These are phyloP conservation scores for Austrofundulus limnaeus DNA, from an alignment of 2,113 vertebrate genomes.

Conservation along the genomic window DNA sequence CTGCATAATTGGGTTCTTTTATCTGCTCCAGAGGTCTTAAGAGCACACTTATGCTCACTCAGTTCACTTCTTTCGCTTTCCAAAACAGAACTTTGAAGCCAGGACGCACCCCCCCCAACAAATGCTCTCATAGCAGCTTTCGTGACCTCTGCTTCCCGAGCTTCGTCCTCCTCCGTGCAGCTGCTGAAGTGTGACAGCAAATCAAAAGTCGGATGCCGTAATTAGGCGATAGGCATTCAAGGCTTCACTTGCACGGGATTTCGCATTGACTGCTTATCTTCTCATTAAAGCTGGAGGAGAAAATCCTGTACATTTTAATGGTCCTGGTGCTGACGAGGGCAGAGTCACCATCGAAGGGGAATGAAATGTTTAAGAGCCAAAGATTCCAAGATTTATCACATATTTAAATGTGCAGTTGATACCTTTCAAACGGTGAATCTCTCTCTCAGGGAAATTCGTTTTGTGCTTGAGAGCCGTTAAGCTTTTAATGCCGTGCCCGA, in stretches of 20 bases:
- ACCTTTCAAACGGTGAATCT: constrained; percentile 19
- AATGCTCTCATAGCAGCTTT: constrained; percentile 28
- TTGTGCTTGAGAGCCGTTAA: neutral
- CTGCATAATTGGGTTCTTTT: neutral
- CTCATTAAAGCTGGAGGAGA: constrained; percentile 64
- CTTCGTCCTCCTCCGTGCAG: constrained; percentile 12
- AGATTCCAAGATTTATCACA: constrained; percentile 52
- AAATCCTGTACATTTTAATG: constrained; percentile 60
- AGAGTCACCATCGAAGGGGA: constrained; percentile 26
- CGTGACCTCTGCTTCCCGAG: constrained; percentile 23
- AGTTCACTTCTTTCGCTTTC: neutral
- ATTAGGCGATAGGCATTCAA: constrained; percentile 65
- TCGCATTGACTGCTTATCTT: constrained; percentile 68
- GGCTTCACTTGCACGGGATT: constrained; percentile 39
- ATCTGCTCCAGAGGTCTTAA: neutral
- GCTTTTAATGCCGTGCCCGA: neutral
- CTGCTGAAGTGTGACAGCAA: constrained; percentile 46
- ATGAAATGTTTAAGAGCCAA: constrained; percentile 57
- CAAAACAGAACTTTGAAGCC: constrained; percentile 9
- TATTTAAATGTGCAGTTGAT: constrained; percentile 42
- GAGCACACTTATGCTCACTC: neutral
- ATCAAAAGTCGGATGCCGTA: constrained; percentile 40
- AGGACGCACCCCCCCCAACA: constrained; percentile 9
- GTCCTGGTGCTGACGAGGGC: constrained; percentile 53
- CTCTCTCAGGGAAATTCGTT: neutral